Percentiles rank a stretch among this genome's conserved stretches.
phyloP scores from a whole-genome alignment of 2,113 vertebrate genomes.

The Uria aalge region DNA sequence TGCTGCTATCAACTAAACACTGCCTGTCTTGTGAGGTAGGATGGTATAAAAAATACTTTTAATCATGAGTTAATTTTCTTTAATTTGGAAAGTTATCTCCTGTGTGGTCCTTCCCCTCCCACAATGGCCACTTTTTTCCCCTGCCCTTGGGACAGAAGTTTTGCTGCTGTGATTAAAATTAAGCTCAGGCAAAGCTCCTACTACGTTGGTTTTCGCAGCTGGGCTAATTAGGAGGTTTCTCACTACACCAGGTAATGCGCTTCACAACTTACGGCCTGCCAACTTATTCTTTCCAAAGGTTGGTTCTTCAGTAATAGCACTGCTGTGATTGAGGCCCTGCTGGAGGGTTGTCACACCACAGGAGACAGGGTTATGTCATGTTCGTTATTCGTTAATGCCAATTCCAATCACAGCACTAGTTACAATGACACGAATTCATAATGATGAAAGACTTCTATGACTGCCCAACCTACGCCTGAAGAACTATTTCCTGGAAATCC shows the following conservation, averaged over 20 bases:
- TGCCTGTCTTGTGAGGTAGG: not conserved
- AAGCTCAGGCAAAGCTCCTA: not conserved
- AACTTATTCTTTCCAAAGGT: not conserved
- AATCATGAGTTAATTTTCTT: not conserved
- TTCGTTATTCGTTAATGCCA: not conserved
- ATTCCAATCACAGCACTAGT: not conserved
- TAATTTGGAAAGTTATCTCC: not conserved
- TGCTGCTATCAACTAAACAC: not conserved
- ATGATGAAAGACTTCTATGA: not conserved
- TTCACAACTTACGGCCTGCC: not conserved
- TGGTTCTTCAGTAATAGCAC: not conserved
- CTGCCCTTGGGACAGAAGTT: not conserved
- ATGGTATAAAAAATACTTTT: not conserved
- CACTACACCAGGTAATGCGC: not conserved
- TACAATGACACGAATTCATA: not conserved
- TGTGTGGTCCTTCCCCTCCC: not conserved
- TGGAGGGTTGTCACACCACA: not conserved
- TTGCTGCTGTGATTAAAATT: not conserved
- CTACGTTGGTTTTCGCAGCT: not conserved
- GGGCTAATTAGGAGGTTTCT: not conserved
- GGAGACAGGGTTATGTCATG: not conserved
- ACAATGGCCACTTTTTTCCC: not conserved
- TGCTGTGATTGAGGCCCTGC: not conserved
- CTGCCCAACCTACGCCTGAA: not conserved
- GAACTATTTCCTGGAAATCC: not conserved